These are phyloP conservation scores for Formica aserva DNA, from an alignment of 2,888 invertebrate species.

Conservation along the genomic window DNA sequence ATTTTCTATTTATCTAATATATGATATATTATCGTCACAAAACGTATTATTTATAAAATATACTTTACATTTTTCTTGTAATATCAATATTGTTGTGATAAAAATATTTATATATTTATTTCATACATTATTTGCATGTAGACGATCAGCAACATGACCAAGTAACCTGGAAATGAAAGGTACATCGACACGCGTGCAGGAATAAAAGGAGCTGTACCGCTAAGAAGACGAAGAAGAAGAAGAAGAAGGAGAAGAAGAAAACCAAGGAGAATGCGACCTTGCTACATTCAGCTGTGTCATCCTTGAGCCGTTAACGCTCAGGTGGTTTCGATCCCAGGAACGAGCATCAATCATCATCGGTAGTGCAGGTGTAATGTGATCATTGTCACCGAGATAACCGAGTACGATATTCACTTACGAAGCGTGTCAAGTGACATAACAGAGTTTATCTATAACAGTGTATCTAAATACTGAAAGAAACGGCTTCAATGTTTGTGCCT, in stretches of 20 bases:
- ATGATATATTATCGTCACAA: not conserved
- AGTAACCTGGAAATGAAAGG: slow-evolving; percentile 81
- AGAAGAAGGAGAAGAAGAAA: slow-evolving; percentile 64
- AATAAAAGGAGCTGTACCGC: slow-evolving; percentile 82
- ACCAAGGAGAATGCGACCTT: slow-evolving; percentile 80
- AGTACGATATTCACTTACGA: slow-evolving; percentile 74
- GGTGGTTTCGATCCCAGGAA: slow-evolving; percentile 77
- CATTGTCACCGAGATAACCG: slow-evolving; percentile 76
- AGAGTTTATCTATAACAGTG: slow-evolving; percentile 75
- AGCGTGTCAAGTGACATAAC: slow-evolving; percentile 80
- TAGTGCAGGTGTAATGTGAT: slow-evolving; percentile 83
- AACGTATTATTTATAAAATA: not conserved
- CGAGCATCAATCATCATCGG: slow-evolving; percentile 83
- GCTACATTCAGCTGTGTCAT: slow-evolving; percentile 85
- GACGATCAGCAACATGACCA: slow-evolving; percentile 76
- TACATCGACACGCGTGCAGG: slow-evolving; percentile 77
- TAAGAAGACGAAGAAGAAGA: slow-evolving; percentile 80
- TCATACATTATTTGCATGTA: slow-evolving; percentile 67
- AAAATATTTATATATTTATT: slow-evolving; percentile 1
- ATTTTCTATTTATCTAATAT: slow-evolving; percentile 1
- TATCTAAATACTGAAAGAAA: slow-evolving; percentile 61
- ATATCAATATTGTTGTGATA: not conserved
- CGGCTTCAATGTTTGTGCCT: slow-evolving; percentile 26
- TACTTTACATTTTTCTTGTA: not conserved
- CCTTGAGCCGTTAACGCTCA: slow-evolving; percentile 84